Evolutionary conservation across 2,113 vertebrate species (phyloP), one percentile per base, ranked within the genome.

Genomic region (Amblyopsis rosae): DNA sequence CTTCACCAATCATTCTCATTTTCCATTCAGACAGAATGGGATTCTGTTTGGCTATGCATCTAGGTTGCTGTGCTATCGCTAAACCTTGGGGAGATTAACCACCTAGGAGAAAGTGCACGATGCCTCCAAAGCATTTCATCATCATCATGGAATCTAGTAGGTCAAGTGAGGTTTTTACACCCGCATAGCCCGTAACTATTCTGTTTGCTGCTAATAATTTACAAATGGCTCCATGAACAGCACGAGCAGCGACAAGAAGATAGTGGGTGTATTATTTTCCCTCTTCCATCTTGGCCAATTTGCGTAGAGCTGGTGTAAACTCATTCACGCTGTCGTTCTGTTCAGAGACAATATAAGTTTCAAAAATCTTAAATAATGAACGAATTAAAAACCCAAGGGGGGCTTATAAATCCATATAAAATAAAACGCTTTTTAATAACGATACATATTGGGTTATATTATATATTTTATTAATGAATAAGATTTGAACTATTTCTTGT

Each of bases 361-460:
- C 33, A 65, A 75, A 77, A 75, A 61, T 0, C 66, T 19, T 61
- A 89, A 89, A 90, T 90, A 84, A 91, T 85, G 76, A 88, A 88
- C 86, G 63, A 90, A 89, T 84, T 76, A 82, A 86, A 83, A 73
- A 80, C 84, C 87, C 80, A 71, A 71, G 83, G 83, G 88, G 82
- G 62, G 77, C 71, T 84, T 91, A 90, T 86, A 87, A 89, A 91
- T 91, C 88, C 88, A 87, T 89, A 91, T 92, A 88, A 89, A 84
- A 88, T 93, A 87, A 92, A 91, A 88, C 88, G 67, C 69, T 82
- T 62, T 88, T 86, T 85, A 81, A 81, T 85, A 83, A 88, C 89
- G 90, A 91, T 76, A 84, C 82, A 67, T 84, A 88, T 82, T 91
- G 82, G 89, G 87, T 90, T 91, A 82, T 89, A 87, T 87, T 90